Base-by-base conservation (phyloP, 2,797 vertebrate genomes). In the Alectoris magna region DNA sequence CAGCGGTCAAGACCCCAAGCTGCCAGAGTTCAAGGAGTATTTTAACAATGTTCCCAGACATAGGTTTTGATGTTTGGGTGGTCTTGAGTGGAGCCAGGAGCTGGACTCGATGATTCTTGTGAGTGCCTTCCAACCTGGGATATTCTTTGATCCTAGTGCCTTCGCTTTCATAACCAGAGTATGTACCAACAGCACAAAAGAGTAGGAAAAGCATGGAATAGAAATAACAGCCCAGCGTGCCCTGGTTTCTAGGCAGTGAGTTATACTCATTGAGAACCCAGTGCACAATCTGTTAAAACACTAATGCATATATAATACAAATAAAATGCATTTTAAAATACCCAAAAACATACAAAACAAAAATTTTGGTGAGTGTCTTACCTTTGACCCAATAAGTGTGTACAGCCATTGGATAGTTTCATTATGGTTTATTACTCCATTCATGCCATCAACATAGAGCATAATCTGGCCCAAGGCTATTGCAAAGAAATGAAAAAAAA, bases 391-490 rank as follows among this genome's bases (percentile, higher is more conserved):
- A 11, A 98, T 98, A 83, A 99, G 98, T 0, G 98, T 98, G 95
- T 99, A 99, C 53, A 99, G 98, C 99, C 99, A 99, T 88, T 99
- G 99, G 93, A 99, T 98, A 4, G 99, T 99, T 97, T 99, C 99
- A 95, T 98, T 99, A 97, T 99, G 99, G 97, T 98, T 98, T 95
- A 99, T 99, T 86, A 99, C 98, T 75, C 99, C 99, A 64, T 99
- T 99, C 99, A 99, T 99, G 88, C 99, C 99, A 95, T 99, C 99
- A 18, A 99, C 99, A 59, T 99, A 99, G 79, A 99, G 98, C 99
- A 99, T 99, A 93, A 99, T 99, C 97, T 99, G 99, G 82, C 99
- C 99, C 71, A 99, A 98, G 95, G 99, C 99, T 99, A 96, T 84
- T 78, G 83, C 81, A 93, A 94, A 94, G 43, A 81, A 86, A 77